These are phyloP conservation scores for Rafetus swinhoei DNA, from an alignment of 2,113 vertebrate genomes.

Conservation along the genomic window DNA sequence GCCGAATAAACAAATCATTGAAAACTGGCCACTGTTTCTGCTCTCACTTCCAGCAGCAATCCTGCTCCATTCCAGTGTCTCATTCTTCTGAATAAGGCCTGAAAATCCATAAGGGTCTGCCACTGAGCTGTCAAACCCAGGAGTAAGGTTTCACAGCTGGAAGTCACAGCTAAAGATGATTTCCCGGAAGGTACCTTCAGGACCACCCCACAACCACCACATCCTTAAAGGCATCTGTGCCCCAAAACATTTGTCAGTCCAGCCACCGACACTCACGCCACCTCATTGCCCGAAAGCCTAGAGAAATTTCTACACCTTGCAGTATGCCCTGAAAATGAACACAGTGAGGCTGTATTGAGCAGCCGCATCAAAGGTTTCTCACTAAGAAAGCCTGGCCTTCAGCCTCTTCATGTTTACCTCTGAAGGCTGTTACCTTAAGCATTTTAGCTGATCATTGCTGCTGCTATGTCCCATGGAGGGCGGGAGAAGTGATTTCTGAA, in stretches of 20 bases:
- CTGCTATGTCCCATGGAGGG: not conserved
- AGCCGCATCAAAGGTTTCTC: not conserved
- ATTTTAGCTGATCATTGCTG: not conserved
- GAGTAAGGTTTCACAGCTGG: not conserved
- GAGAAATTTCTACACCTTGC: not conserved
- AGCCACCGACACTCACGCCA: not conserved
- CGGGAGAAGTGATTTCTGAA: not conserved
- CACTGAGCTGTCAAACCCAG: not conserved
- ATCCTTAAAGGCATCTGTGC: accelerated
- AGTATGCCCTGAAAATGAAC: not conserved
- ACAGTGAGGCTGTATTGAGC: not conserved
- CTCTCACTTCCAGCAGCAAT: not conserved
- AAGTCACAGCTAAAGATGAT: not conserved
- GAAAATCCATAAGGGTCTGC: not conserved
- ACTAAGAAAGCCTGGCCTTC: not conserved
- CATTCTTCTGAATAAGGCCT: not conserved
- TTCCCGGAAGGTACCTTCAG: not conserved
- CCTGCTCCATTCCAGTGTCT: not conserved
- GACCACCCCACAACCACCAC: not conserved
- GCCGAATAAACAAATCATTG: not conserved
- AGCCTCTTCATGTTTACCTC: not conserved
- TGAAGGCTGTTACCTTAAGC: not conserved
- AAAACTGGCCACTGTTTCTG: not conserved
- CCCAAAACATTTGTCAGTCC: not conserved
- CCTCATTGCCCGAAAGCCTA: not conserved